Conservation (phyloP, 2,113 vertebrate genomes). For the Prochilodus magdalenae region DNA sequence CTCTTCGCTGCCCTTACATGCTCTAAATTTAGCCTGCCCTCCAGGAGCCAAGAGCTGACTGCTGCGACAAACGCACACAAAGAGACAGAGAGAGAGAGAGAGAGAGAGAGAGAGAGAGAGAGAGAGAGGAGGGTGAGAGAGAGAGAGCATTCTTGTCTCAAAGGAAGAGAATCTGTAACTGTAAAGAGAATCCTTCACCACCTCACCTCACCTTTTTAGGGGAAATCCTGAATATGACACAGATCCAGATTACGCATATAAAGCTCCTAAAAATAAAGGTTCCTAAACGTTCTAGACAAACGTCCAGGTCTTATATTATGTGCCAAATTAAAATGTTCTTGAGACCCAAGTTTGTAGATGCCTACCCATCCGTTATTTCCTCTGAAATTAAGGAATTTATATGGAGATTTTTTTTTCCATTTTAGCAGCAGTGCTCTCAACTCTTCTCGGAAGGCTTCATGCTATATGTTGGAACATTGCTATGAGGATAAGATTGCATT, state of each 20-base stretch:
- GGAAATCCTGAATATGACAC: background rate
- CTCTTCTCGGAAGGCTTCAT: background rate
- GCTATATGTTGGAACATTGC: background rate
- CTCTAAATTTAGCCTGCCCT: constrained; percentile 42
- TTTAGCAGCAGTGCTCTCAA: background rate
- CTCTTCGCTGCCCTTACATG: constrained; percentile 22
- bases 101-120: background rate
- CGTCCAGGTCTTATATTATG: too few species aligned
- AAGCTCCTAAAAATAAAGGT: background rate
- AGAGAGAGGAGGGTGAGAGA: background rate
- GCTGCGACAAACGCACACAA: constrained; percentile 22
- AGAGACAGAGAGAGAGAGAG: background rate
- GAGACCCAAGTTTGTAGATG: too few species aligned
- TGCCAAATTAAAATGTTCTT: background rate
- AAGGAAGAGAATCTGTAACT: background rate
- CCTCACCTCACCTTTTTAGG: background rate
- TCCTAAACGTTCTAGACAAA: background rate
- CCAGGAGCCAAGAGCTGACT: constrained; percentile 42
- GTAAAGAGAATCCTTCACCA: background rate
- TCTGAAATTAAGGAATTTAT: background rate
- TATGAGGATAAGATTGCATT: background rate
- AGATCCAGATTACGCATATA: background rate
- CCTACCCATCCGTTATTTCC: background rate
- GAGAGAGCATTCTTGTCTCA: too few species aligned
- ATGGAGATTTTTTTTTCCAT: too few species aligned